These are phyloP conservation scores for Ectropis grisescens DNA, from an alignment of 1,140 invertebrate genomes.

Conservation along the genomic window DNA sequence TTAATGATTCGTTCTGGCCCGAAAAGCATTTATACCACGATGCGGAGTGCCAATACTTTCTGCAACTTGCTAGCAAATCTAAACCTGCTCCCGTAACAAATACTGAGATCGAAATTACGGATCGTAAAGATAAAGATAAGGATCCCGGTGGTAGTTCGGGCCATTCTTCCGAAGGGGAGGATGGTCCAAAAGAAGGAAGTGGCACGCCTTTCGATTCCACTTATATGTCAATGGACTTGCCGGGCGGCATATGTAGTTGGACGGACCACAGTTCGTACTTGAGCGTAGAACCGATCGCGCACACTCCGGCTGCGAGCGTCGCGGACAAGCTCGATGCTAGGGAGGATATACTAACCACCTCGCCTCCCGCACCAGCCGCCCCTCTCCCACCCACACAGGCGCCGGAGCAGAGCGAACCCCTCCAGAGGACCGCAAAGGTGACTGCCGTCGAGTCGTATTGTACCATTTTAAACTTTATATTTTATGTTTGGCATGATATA, in stretches of 20 bases:
- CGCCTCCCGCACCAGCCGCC: constrained; percentile 32
- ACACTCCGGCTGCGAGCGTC: constrained; percentile 2
- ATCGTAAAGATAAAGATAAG: constrained; percentile 73
- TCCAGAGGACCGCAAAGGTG: constrained; percentile 52
- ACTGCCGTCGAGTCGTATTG: constrained; percentile 64
- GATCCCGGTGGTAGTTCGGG: constrained; percentile 73
- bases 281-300: constrained; percentile 62
- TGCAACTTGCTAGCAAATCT: constrained; percentile 55
- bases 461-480: constrained; percentile 58
- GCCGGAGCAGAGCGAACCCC: constrained; percentile 26
- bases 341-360: constrained; percentile 65
- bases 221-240: constrained; percentile 79
- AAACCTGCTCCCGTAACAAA: constrained; percentile 45
- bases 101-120: constrained; percentile 46
- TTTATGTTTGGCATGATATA: constrained; percentile 68
- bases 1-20: constrained; percentile 73
- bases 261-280: constrained; percentile 87
- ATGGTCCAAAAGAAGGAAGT: constrained; percentile 32
- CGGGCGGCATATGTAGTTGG: constrained; percentile 85
- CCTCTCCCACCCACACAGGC: constrained; percentile 46
- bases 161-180: constrained; percentile 66
- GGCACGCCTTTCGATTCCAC: constrained; percentile 72
- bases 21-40: constrained; percentile 74
- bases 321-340: constrained; percentile 1
- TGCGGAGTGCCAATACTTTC: constrained; percentile 73